phyloP scores from a whole-genome alignment of 2,113 vertebrate species.

The Tragulus kanchil region DNA sequence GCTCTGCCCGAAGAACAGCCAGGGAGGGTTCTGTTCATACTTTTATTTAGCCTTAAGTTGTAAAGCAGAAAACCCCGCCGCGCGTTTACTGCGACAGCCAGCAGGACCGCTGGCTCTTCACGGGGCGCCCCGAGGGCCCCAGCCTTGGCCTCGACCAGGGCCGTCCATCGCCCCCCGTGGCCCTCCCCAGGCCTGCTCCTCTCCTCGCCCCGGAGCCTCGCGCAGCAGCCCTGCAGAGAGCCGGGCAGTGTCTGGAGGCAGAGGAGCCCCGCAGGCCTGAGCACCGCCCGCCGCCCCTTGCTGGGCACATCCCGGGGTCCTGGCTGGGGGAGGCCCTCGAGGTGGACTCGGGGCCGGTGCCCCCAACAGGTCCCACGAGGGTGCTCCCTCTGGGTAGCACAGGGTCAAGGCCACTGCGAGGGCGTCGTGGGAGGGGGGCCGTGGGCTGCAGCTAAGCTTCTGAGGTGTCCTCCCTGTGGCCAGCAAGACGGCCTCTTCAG shows the following conservation, averaged over 20 bases:
- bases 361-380: fast-evolving
- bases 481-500: too few relatives aligned
- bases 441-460: background rate
- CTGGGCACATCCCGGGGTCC: background rate
- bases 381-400: background rate
- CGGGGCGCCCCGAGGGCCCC: background rate
- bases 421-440: fast-evolving
- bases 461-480: fast-evolving
- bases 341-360: background rate
- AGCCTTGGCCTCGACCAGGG: fast-evolving
- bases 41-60: background rate
- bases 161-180: background rate
- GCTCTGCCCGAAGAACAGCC: background rate
- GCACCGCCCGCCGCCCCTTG: background rate
- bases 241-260: background rate
- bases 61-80: background rate
- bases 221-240: fast-evolving
- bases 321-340: fast-evolving
- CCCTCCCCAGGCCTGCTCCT: too few relatives aligned
- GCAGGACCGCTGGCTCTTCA: background rate
- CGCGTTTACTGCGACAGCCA: fast-evolving
- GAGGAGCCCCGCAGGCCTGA: background rate
- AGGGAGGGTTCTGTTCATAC: fast-evolving
- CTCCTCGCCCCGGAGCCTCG: background rate
- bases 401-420: fast-evolving